These are phyloP conservation scores for Sceloporus undulatus DNA, from an alignment of 2,113 vertebrate species.

Conservation along the genomic window DNA sequence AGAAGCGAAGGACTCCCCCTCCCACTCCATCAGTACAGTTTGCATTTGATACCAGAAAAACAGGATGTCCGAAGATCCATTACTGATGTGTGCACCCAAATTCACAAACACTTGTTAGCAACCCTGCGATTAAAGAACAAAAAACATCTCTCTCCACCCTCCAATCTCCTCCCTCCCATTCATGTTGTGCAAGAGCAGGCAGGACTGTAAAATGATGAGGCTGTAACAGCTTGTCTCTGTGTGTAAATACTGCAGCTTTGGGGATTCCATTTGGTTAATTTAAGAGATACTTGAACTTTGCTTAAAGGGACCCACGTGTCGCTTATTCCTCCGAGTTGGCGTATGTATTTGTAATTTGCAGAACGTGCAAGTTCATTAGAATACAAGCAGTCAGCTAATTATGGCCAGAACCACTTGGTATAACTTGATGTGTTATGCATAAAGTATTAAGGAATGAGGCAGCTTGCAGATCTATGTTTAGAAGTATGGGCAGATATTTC, in stretches of 20 bases:
- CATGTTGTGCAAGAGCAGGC: constrained; percentile 45
- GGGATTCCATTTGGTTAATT: constrained; percentile 70
- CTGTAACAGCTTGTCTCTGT: constrained; percentile 54
- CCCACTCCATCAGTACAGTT: too few species aligned
- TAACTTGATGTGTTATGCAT: constrained; percentile 73
- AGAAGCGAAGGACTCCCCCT: too few species aligned
- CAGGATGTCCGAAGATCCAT: too few species aligned
- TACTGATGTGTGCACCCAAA: neutral
- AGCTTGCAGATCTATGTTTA: constrained; percentile 43
- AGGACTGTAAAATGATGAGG: constrained; percentile 44
- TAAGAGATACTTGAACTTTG: constrained; percentile 74
- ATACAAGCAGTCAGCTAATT: constrained; percentile 70
- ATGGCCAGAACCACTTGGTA: constrained; percentile 64
- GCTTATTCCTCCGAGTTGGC: constrained; percentile 53
- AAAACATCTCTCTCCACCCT: constrained; percentile 39
- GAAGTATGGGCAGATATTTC: constrained; percentile 58
- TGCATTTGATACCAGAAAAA: too few species aligned
- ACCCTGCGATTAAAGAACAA: constrained; percentile 27
- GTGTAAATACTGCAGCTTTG: constrained; percentile 66
- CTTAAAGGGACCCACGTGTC: constrained; percentile 68
- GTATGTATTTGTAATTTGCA: constrained; percentile 59
- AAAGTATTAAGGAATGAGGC: constrained; percentile 69
- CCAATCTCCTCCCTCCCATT: neutral
- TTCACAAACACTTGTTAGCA: neutral
- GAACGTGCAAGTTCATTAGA: constrained; percentile 73